Evolutionary conservation across 53 echinoderm and acorn worm species (phyloP).

Genomic region (Hippasteria phrygiana): DNA sequence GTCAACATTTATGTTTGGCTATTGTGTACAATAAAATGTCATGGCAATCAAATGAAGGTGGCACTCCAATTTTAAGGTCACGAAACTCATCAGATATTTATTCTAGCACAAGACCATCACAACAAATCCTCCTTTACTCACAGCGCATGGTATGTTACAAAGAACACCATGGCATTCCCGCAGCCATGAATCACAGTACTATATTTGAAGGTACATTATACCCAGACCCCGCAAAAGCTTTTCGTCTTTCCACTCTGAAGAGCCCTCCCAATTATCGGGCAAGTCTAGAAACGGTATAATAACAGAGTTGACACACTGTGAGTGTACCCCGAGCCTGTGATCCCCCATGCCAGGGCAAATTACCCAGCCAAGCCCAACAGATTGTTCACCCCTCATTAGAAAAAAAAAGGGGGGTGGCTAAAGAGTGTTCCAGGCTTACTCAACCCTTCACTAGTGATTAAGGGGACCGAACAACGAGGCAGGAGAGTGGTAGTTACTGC

Average conservation of each 20-base stretch:
- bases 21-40: no score
- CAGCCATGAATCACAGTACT: slow-evolving; percentile 38
- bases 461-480: slow-evolving; percentile 37
- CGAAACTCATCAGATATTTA: no score
- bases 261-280: slow-evolving; percentile 37
- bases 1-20: no score
- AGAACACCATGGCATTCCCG: slow-evolving; percentile 23
- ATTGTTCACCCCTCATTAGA: slow-evolving; percentile 5
- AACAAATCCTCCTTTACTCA: neutral
- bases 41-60: no score
- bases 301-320: slow-evolving; percentile 51
- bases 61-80: no score
- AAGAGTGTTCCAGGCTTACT: slow-evolving; percentile 1
- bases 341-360: slow-evolving; percentile 54
- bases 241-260: slow-evolving; percentile 1
- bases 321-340: slow-evolving; percentile 41
- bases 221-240: neutral
- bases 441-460: slow-evolving; percentile 53
- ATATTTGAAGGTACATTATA: no score
- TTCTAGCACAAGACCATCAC: no score
- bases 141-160: neutral
- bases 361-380: neutral
- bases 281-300: neutral
- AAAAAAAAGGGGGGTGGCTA: neutral
- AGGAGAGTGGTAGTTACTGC: neutral